Evolutionary conservation across 1,140 invertebrate species (phyloP), one percentile per base, ranked within the genome.

Genomic region (Drosophila sechellia): DNA sequence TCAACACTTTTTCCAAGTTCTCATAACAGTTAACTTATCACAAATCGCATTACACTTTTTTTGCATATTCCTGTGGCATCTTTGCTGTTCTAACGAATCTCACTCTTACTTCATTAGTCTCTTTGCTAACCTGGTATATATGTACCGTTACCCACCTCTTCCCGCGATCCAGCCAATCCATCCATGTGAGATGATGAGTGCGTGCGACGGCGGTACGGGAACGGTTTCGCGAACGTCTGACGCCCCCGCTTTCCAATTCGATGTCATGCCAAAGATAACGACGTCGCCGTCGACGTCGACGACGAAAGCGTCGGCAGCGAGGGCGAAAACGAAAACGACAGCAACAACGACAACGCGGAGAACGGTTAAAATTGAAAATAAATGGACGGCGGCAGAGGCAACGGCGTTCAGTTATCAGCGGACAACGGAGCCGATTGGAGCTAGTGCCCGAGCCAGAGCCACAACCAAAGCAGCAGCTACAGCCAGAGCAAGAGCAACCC

Each of bases 391-490:
- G 53, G 89, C 66, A 85, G 78, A 70, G 89, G 77, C 72, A 77
- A 87, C 77, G 68, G 75, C 80, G 63, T 84, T 90, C 81, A 90
- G 89, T 90, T 86, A 91, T 90, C 89, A 89, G 75, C 84, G 80
- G 89, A 78, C 81, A 89, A 56, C 78, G 75, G 73, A 91, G 76
- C 79, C 73, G 59, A 63, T 63, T 59, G 54, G 59, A 63, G 59
- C 59, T 63, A 31, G 31, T 31, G 31, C 2, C 31, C 8, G 31
- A 31, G 31, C 31, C 31, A 31, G 6, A 8, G 31, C 31, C 31
- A 31, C 20, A 3, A 53, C 27, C 6, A 34, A 6, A 34, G 17
- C 34, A 48, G 13, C 37, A 54, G 37, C 42, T 39, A 34, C 22
- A 43, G 15, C 10, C 15, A 43, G 42, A 20, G 40, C 6, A 11